Evolutionary conservation across 1,140 invertebrate genomes (phyloP).

Genomic region (Apocrypta bakeri): DNA sequence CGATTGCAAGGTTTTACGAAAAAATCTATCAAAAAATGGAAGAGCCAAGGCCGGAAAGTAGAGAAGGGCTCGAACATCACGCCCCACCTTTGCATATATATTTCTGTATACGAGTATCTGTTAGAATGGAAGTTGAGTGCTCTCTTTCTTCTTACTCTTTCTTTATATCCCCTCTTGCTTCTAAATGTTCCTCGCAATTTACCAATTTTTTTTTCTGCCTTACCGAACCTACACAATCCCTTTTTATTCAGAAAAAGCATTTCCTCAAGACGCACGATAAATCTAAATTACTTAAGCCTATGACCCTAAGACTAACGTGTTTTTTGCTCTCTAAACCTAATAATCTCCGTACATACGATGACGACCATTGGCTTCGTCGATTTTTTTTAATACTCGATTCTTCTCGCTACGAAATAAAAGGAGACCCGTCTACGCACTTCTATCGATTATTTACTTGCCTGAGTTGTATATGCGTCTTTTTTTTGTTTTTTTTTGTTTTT

Average conservation of each 20-base stretch:
- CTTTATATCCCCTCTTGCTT: neutral
- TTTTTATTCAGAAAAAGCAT: constrained; percentile 20
- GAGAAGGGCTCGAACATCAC: constrained; percentile 17
- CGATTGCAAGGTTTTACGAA: constrained; percentile 11
- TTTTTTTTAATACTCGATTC: constrained; percentile 24
- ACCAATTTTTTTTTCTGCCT: neutral
- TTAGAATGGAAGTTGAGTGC: constrained; percentile 5
- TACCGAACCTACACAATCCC: neutral
- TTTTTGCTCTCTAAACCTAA: constrained; percentile 67
- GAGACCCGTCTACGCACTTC: neutral
- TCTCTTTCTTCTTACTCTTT: neutral
- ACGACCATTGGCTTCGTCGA: constrained; percentile 60
- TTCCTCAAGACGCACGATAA: constrained; percentile 38
- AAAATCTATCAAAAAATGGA: constrained; percentile 45
- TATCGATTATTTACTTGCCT: neutral
- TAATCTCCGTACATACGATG: constrained; percentile 71
- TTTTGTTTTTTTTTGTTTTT: neutral
- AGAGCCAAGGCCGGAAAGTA: constrained; percentile 39
- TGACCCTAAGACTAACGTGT: constrained; percentile 64
- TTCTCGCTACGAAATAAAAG: constrained; percentile 19
- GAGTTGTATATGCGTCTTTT: neutral
- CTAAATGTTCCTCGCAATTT: neutral
- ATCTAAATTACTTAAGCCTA: constrained; percentile 58
- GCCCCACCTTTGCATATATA: neutral
- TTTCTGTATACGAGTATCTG: constrained; percentile 1